Base-by-base conservation (phyloP, 2,888 invertebrate species). In the Drosophila anomelani region DNA sequence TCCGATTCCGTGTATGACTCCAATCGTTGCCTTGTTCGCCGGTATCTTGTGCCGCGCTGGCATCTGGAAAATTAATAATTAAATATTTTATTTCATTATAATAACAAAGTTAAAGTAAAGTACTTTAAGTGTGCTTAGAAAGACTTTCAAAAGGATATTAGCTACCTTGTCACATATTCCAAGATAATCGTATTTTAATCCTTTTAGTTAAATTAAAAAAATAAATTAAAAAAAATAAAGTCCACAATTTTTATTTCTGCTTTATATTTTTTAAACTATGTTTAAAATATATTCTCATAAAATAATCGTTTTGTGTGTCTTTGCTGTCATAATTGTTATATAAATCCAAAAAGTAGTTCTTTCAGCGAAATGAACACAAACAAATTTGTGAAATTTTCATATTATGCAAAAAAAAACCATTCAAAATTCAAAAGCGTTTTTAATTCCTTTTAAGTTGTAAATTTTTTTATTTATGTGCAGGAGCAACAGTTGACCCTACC, bases 1-100 rank as follows among this genome's bases (percentile, higher is more conserved):
- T 90, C 56, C 72, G 88, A 78, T 88, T 88, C 76, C 89, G 90
- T 78, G 89, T 89, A 87, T 88, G 92, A 90, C 91, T 92, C 92
- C 92, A 92, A 81, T 91, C 92, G 91, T 90, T 90, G 88, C 88
- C 92, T 85, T 94, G 93, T 94, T 94, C 94, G 94, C 94, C 93
- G 94, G 94, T 93, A 95, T 96, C 95, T 96, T 95, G 94, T 95
- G 96, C 94, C 96, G 96, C 96, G 93, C 91, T 93, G 90, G 93
- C 92, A 91, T 93, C 93, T 93, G 46, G 0, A 84, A 81, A 17
- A n/a, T 17, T 9, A 17, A 29, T 32, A 43, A 5, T 13, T 20
- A 13, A 20, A 5, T 26, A 41, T 43, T 13, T 8, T 15, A 20
- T 20, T 44, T 23, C 3, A 44, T 23, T 43, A 1, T 26, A 0